A percentile compares a stretch with the other conserved stretches of the same genome.
Conservation (phyloP, 2,113 vertebrate genomes). For the Hypanus sabinus region DNA sequence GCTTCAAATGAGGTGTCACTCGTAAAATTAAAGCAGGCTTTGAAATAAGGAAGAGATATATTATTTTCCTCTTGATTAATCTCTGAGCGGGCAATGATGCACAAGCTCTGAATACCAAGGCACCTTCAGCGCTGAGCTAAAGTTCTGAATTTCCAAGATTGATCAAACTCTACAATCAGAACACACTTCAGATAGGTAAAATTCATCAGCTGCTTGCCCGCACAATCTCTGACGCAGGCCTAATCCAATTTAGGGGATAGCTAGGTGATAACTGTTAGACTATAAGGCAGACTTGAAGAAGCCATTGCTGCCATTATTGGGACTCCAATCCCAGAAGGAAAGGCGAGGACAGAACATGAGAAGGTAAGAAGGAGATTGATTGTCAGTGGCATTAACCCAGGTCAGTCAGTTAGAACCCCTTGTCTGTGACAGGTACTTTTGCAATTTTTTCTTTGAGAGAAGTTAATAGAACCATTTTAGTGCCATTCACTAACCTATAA, state of each 20-base stretch:
- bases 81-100: neutral
- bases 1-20: constrained; percentile 61
- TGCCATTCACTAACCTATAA: neutral
- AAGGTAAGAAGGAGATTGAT: neutral
- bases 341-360: neutral
- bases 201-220: neutral
- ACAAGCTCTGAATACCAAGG: neutral
- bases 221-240: neutral
- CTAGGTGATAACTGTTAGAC: neutral
- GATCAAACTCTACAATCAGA: neutral
- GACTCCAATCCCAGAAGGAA: neutral
- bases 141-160: neutral
- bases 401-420: neutral
- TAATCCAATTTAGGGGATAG: too few species aligned
- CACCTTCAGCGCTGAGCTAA: neutral
- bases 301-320: neutral
- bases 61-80: neutral
- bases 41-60: neutral
- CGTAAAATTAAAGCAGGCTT: constrained; percentile 39
- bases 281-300: neutral
- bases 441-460: too few species aligned
- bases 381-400: neutral
- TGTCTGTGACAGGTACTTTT: neutral
- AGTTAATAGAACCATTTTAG: neutral
- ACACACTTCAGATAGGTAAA: neutral